A percentile compares a stretch with the other conserved stretches of the same genome.
These are phyloP conservation scores for Empidonax alnorum DNA, from an alignment of 2,113 vertebrate species.

Conservation along the genomic window DNA sequence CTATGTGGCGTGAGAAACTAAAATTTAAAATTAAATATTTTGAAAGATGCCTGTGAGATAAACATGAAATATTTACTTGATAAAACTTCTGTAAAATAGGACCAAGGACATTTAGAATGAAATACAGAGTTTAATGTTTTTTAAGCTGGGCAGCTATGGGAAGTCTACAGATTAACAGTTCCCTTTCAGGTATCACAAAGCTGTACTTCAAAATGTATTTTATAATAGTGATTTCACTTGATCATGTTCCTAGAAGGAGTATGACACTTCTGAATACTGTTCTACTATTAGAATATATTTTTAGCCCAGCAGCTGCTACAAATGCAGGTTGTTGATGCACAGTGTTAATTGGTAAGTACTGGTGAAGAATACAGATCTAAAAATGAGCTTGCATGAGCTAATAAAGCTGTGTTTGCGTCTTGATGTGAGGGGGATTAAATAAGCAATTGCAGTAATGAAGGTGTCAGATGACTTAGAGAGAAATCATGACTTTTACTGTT, in stretches of 20 bases:
- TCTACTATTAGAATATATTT: background rate
- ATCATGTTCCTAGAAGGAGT: slow-evolving; percentile 34
- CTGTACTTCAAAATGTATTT: background rate
- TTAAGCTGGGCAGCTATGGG: background rate
- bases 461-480: slow-evolving; percentile 32
- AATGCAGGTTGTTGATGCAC: slow-evolving; percentile 37
- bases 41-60: background rate
- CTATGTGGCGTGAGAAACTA: background rate
- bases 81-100: background rate
- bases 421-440: slow-evolving; percentile 36
- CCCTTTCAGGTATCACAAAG: background rate
- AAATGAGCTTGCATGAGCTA: background rate
- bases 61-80: background rate
- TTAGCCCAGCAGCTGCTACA: background rate
- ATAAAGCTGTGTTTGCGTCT: slow-evolving; percentile 34
- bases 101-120: background rate
- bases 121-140: background rate
- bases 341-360: slow-evolving; percentile 29
- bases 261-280: background rate
- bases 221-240: background rate
- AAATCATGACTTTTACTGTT: slow-evolving; percentile 55
- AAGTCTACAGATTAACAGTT: background rate
- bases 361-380: slow-evolving; percentile 14
- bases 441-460: slow-evolving; percentile 49
- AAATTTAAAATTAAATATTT: background rate